Evolutionary conservation across 2,797 vertebrate genomes (phyloP), one percentile per base, ranked within the genome.

Genomic region (Nannoperca australis): DNA sequence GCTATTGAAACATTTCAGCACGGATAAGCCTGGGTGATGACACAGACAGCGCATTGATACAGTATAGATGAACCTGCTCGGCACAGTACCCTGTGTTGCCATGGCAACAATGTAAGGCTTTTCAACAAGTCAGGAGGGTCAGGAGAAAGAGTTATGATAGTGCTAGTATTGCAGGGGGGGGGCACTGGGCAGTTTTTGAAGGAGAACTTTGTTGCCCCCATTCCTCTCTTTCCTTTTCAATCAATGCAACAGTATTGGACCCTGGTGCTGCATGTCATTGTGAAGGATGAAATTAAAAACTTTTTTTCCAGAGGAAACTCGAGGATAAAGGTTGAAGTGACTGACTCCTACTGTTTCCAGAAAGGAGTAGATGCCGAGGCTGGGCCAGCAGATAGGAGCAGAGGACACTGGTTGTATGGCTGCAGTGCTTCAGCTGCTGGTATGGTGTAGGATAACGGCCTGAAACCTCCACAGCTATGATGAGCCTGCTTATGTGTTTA

Each of bases 41-140:
- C 86, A 90, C 75, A 79, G 81, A 75, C 82, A 27, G 61, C 81
- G 83, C 44, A 1, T 79, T 88, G 90, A 91, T 91, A 90, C 84
- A 88, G 88, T 89, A 88, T 87, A 87, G 88, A 92, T 92, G 89
- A 93, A 86, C 83, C 81, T 44, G 64, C 84, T 74, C 40, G 3
- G 72, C 74, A 72, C 82, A 73, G 79, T 76, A 79, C 73, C 72
- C 77, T 7, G 53, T 56, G 90, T 92, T 90, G 75, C 88, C 80
- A 89, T 88, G 81, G 82, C 73, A 93, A 91, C 90, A 79, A 67
- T 51, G 55, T 70, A 77, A 78, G 84, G 88, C 87, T 83, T 90
- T 85, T 90, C 74, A 22, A 82, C 89, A 84, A 78, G 89, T 89
- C 73, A 49, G 83, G 79, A 78, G 76, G 87, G 86, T 89, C 85